Evolutionary conservation across 1,140 invertebrate genomes (phyloP).

Genomic region (Rhizoglyphus robini): DNA sequence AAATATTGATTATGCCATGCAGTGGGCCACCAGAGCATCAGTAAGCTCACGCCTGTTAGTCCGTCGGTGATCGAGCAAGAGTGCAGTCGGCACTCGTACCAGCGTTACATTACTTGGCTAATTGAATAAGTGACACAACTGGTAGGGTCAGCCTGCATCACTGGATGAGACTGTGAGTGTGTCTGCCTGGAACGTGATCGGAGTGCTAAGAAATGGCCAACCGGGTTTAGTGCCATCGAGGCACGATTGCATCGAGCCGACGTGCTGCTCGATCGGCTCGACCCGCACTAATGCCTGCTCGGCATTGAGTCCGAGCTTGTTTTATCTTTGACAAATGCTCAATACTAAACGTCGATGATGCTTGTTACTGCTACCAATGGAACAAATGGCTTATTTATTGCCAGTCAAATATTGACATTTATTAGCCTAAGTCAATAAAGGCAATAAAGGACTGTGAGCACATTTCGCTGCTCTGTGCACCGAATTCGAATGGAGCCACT

Average conservation of each 20-base stretch:
- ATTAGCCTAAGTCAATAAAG: background rate
- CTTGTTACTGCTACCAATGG: background rate
- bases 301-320: too few species aligned
- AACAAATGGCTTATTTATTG: conserved; percentile 2
- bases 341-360: too few species aligned
- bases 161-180: background rate
- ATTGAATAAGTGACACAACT: conserved; percentile 13
- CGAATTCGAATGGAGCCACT: background rate
- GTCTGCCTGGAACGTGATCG: background rate
- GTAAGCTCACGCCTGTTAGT: background rate
- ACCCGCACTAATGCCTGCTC: background rate
- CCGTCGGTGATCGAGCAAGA: background rate
- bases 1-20: background rate
- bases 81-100: background rate
- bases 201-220: conserved; percentile 9
- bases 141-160: background rate
- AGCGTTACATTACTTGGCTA: background rate
- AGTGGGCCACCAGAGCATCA: background rate
- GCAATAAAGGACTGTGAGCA: background rate
- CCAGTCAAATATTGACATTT: background rate
- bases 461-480: background rate
- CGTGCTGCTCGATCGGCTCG: background rate
- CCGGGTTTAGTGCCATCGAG: background rate
- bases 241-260: background rate
- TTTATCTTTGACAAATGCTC: too few species aligned